Evolutionary conservation across 1,140 invertebrate genomes (phyloP).

Genomic region (Nasonia longicornis): DNA sequence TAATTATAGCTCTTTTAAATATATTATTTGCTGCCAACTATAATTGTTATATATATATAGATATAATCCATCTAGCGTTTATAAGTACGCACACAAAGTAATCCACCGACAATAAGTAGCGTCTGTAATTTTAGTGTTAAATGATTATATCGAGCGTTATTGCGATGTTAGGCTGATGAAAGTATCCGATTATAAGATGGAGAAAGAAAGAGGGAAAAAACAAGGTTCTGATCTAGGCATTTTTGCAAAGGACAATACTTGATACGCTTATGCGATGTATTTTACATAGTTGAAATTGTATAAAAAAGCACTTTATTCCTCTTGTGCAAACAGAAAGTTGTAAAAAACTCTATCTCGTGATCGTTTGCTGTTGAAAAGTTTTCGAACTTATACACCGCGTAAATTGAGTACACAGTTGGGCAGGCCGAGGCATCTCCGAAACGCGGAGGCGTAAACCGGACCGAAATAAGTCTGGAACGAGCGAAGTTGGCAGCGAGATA

Average conservation of each 20-base stretch:
- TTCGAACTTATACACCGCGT: neutral
- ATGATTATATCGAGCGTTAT: neutral
- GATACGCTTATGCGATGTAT: conserved; percentile 14
- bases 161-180: neutral
- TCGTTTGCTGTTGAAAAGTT: neutral
- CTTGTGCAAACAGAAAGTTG: neutral
- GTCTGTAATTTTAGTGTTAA: conserved; percentile 5
- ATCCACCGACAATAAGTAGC: conserved; percentile 40
- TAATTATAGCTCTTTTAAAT: neutral
- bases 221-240: neutral
- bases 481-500: too few relatives aligned
- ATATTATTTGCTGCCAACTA: conserved; percentile 17
- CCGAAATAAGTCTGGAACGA: neutral
- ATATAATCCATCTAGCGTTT: conserved; percentile 12
- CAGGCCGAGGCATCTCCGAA: neutral
- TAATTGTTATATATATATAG: conserved; percentile 24
- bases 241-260: conserved; percentile 26
- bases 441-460: neutral
- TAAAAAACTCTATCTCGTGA: neutral
- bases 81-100: conserved; percentile 20
- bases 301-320: neutral
- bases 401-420: neutral
- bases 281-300: neutral
- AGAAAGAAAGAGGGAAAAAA: neutral
- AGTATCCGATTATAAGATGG: neutral